Percentiles rank a stretch among this genome's conserved stretches.
Conservation (phyloP, 1,140 invertebrate genomes). For the Lepidurus packardi region DNA sequence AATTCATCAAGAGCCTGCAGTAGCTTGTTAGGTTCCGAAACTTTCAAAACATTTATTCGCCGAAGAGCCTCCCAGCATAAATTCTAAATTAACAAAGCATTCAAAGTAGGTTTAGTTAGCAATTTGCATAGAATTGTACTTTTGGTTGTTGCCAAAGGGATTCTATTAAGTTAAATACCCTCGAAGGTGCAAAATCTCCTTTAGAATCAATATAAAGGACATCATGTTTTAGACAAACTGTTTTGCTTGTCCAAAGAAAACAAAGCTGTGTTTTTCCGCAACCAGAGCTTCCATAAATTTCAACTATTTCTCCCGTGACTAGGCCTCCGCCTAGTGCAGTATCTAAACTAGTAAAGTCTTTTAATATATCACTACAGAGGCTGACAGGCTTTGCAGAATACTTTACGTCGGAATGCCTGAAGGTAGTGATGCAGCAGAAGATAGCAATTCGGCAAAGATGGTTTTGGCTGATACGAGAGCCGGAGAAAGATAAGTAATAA, state of each 20-base stretch:
- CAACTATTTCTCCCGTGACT: constrained; percentile 25
- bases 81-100: not conserved
- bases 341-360: constrained; percentile 23
- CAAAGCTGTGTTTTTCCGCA: constrained; percentile 22
- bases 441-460: not conserved
- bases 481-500: not conserved
- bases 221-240: not conserved
- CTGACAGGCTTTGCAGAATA: not conserved
- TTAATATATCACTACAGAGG: not conserved
- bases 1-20: not conserved
- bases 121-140: not conserved
- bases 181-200: not conserved
- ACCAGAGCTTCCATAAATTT: constrained; percentile 28
- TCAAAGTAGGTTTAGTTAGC: not conserved
- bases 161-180: constrained; percentile 9
- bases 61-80: not conserved
- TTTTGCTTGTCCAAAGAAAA: constrained; percentile 24
- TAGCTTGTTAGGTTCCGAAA: not conserved
- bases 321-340: constrained; percentile 17
- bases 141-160: not conserved
- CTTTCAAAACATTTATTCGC: not conserved
- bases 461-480: not conserved
- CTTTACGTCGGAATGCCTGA: not conserved
- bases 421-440: not conserved
- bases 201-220: constrained; percentile 23